Conservation (phyloP, 1,140 invertebrate species). For the Drosophila orena region DNA sequence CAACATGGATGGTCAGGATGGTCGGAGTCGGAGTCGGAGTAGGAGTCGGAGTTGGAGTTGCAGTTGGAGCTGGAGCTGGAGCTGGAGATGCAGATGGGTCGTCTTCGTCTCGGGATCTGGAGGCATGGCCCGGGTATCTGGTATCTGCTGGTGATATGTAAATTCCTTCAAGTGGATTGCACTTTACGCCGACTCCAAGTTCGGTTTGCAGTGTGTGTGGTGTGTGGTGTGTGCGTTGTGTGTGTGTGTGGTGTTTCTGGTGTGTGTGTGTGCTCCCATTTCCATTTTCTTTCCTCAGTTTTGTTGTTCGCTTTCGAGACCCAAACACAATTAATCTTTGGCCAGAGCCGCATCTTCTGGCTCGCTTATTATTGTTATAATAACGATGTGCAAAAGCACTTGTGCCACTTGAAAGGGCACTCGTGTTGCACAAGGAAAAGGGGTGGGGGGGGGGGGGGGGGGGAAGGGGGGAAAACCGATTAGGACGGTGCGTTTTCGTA, state of each 20-base stretch:
- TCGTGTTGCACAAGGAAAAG: conserved; percentile 20
- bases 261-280: conserved; percentile 68
- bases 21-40: conserved; percentile 15
- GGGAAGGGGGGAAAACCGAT: conserved; percentile 7
- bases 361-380: conserved; percentile 83
- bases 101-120: background rate
- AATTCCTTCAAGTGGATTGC: conserved; percentile 83
- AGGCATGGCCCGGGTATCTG: conserved; percentile 23
- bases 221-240: conserved; percentile 59
- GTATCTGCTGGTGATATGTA: conserved; percentile 81
- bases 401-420: conserved; percentile 76
- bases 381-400: conserved; percentile 85
- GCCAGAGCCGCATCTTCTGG: conserved; percentile 49
- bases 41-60: conserved; percentile 18
- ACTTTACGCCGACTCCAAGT: conserved; percentile 70
- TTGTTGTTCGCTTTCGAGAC: conserved; percentile 15
- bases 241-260: conserved; percentile 65
- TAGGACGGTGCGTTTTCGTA: conserved; percentile 33
- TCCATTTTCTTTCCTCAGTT: conserved; percentile 39
- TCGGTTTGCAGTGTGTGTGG: conserved; percentile 42
- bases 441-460: background rate
- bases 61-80: conserved; percentile 13
- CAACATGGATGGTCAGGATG: conserved; percentile 61
- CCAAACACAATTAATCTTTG: conserved; percentile 80
- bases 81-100: conserved; percentile 19